Percentiles rank a stretch among this genome's conserved stretches.
phyloP scores from a whole-genome alignment of 2,888 invertebrate species.

The Cyclophora albipunctata region DNA sequence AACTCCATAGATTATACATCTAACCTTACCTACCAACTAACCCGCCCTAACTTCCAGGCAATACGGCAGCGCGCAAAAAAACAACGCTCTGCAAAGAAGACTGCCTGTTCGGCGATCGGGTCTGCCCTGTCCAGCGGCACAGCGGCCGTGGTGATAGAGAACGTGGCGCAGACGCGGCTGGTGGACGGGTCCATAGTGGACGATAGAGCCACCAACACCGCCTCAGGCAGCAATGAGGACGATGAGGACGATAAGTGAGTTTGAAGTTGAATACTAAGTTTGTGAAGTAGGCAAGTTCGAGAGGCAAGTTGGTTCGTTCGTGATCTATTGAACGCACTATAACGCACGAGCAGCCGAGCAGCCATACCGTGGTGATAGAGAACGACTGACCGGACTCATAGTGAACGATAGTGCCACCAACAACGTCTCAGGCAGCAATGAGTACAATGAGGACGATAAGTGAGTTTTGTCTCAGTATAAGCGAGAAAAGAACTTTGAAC shows the following conservation, averaged over 20 bases:
- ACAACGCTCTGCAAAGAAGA: conserved; percentile 83
- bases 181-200: conserved; percentile 83
- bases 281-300: too few relatives aligned
- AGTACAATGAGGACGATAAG: conserved; percentile 83
- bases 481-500: too few relatives aligned
- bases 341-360: too few relatives aligned
- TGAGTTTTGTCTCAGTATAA: conserved; percentile 22
- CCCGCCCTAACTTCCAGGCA: conserved; percentile 73
- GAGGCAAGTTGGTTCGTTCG: too few relatives aligned
- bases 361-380: too few relatives aligned
- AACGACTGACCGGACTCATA: too few relatives aligned
- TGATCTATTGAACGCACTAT: too few relatives aligned
- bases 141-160: conserved; percentile 91
- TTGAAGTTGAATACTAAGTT: too few relatives aligned
- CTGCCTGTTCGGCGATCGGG: conserved; percentile 45
- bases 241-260: conserved; percentile 79
- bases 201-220: conserved; percentile 89
- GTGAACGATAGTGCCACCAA: conserved; percentile 87
- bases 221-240: conserved; percentile 91
- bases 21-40: too few relatives aligned
- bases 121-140: conserved; percentile 84
- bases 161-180: conserved; percentile 85
- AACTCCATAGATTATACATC: too few relatives aligned
- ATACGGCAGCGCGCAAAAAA: conserved; percentile 89
- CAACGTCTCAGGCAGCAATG: conserved; percentile 92